Base-by-base conservation (phyloP, 2,797 vertebrate species). In the Antrozous pallidus region DNA sequence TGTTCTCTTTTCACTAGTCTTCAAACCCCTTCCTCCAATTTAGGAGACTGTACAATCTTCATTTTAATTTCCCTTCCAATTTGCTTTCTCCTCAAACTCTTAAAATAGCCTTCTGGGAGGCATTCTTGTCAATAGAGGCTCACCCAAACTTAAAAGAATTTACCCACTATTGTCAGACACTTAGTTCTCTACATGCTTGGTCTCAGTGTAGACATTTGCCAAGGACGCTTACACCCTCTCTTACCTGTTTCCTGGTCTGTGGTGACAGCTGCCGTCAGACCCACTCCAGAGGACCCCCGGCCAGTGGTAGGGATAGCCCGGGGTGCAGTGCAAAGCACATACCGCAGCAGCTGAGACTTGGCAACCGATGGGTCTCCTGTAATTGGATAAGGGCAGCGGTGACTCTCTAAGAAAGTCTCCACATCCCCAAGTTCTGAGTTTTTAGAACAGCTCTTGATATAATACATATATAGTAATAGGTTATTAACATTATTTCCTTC, bases 241-340 rank as follows among this genome's bases (percentile, higher is more conserved):
- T 97, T 98, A 99, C 99, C 99, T 0, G 99, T 99, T 97, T 99
- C 99, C 96, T 99, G 99, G 97, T 99, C 99, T 0, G 99, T 99
- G 96, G 99, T 99, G 96, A 99, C 99, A 0, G 99, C 99, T 0
- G 99, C 99, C 0, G 99, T 99, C 90, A 99, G 98, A 92, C 99
- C 99, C 6, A 99, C 99, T 0, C 99, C 99, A 0, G 99, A 99
- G 13, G 99, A 99, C 33, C 99, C 99, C 36, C 99, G 98, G 31
- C 99, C 99, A 0, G 99, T 99, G 92, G 99, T 99, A 88, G 99
- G 97, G 94, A 99, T 99, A 87, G 99, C 99, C 0, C 99, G 98
- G 67, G 99, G 99, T 0, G 99, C 99, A 0, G 99, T 99, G 97
- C 98, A 98, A 16, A 99, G 98, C 5, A 99, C 99, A 0, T 99